Evolutionary conservation across 2,797 vertebrate genomes (phyloP).

Genomic region (Chrosomus eos): DNA sequence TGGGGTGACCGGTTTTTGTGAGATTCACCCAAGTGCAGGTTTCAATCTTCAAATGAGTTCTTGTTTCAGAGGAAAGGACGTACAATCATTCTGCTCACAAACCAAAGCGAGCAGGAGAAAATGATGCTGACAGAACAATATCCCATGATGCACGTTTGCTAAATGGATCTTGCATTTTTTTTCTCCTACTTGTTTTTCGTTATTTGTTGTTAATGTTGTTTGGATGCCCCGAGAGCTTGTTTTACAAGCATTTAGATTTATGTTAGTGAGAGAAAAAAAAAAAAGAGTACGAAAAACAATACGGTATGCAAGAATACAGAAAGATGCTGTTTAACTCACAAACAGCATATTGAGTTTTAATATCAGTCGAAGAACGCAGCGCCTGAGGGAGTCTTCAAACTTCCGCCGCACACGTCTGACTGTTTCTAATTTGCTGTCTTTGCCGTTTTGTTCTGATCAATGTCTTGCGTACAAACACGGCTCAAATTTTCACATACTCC

Average conservation of each 20-base stretch:
- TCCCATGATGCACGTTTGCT: constrained; percentile 36
- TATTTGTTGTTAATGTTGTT: constrained; percentile 52
- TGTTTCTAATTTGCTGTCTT: constrained; percentile 61
- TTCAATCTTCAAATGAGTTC: background rate
- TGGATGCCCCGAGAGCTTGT: constrained; percentile 50
- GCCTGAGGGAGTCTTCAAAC: constrained; percentile 54
- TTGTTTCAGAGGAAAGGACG: constrained; percentile 66
- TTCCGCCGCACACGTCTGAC: constrained; percentile 52
- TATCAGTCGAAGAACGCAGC: constrained; percentile 51
- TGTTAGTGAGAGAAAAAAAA: constrained; percentile 12
- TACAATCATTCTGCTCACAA: constrained; percentile 68
- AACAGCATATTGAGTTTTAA: constrained; percentile 56
- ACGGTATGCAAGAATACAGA: constrained; percentile 42
- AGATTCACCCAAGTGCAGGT: background rate
- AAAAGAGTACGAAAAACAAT: constrained; percentile 23
- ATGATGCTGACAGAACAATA: constrained; percentile 48
- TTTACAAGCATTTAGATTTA: constrained; percentile 59
- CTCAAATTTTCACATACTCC: constrained; percentile 62
- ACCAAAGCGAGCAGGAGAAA: constrained; percentile 38
- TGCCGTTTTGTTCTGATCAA: constrained; percentile 65
- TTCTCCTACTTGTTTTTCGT: constrained; percentile 43
- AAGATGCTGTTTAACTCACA: constrained; percentile 52
- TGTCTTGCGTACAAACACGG: constrained; percentile 62
- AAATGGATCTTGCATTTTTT: constrained; percentile 44
- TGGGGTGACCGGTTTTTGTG: background rate